phyloP scores from a whole-genome alignment of 2,797 vertebrate genomes.

The Myoxocephalus aenaeus region DNA sequence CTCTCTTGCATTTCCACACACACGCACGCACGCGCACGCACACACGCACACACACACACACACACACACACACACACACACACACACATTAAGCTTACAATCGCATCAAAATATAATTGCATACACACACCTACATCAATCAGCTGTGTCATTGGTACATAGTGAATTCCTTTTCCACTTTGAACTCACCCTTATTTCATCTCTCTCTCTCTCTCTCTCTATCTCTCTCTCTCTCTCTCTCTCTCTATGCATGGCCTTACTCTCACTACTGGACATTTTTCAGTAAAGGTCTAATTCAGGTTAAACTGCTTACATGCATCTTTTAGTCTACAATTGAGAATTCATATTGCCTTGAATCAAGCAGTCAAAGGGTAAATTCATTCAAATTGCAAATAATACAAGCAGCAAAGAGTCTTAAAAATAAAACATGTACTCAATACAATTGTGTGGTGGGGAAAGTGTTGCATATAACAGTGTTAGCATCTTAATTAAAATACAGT shows the following conservation, averaged over 20 bases:
- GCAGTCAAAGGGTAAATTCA: slow-evolving; percentile 1
- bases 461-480: too few relatives aligned
- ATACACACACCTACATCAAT: slow-evolving; percentile 1
- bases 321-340: slow-evolving; percentile 19
- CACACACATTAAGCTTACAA: slow-evolving; percentile 5
- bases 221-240: not conserved
- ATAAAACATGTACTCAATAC: too few relatives aligned
- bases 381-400: not conserved
- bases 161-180: slow-evolving; percentile 31
- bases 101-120: slow-evolving; percentile 1
- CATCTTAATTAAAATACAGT: too few relatives aligned
- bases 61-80: not conserved
- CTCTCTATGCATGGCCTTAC: slow-evolving; percentile 21
- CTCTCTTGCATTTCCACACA: slow-evolving; percentile 27
- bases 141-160: slow-evolving; percentile 18
- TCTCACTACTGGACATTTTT: slow-evolving; percentile 31
- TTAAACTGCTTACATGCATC: slow-evolving; percentile 45
- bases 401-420: not conserved
- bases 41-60: not conserved
- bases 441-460: too few relatives aligned
- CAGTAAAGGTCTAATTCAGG: slow-evolving; percentile 45
- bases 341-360: slow-evolving; percentile 31
- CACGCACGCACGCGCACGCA: not conserved
- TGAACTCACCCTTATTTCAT: slow-evolving; percentile 41
- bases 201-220: slow-evolving; percentile 2